These are phyloP conservation scores for Oreochromis tanganicae DNA, from an alignment of 2,113 vertebrate species.

Conservation along the genomic window DNA sequence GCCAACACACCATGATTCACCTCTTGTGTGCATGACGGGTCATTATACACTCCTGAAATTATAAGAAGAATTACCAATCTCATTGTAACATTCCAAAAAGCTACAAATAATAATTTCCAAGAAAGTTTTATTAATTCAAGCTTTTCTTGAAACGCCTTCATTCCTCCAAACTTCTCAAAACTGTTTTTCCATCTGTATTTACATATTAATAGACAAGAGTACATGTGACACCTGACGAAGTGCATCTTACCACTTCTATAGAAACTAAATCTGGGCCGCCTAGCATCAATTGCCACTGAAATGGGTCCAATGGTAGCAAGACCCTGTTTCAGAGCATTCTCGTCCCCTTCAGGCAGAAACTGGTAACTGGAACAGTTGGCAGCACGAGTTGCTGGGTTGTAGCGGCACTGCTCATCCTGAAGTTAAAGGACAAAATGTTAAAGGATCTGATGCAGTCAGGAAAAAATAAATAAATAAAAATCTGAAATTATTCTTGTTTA, in stretches of 20 bases:
- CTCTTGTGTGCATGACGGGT: constrained; percentile 67
- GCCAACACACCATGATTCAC: constrained; percentile 83
- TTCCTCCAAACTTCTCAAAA: background rate
- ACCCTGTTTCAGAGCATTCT: constrained; percentile 70
- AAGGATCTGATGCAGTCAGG: background rate
- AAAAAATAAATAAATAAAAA: background rate
- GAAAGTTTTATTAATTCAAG: background rate
- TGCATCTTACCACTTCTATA: constrained; percentile 77
- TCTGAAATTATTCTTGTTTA: background rate
- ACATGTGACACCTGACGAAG: background rate
- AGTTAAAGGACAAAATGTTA: background rate
- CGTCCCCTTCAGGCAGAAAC: constrained; percentile 57
- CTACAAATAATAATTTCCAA: background rate
- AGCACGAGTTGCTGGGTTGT: constrained; percentile 66
- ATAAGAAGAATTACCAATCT: background rate
- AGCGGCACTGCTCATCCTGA: constrained; percentile 75
- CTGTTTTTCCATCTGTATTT: background rate
- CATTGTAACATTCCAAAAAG: background rate
- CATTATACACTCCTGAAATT: constrained; percentile 81
- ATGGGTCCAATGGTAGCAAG: constrained; percentile 83
- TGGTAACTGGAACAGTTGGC: constrained; percentile 80
- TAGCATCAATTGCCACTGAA: constrained; percentile 84
- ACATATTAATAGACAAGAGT: background rate
- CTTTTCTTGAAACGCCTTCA: rapidly evolving
- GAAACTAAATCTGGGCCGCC: constrained; percentile 68